Base-by-base conservation (phyloP, 2,797 vertebrate genomes). In the Microhierax caerulescens region DNA sequence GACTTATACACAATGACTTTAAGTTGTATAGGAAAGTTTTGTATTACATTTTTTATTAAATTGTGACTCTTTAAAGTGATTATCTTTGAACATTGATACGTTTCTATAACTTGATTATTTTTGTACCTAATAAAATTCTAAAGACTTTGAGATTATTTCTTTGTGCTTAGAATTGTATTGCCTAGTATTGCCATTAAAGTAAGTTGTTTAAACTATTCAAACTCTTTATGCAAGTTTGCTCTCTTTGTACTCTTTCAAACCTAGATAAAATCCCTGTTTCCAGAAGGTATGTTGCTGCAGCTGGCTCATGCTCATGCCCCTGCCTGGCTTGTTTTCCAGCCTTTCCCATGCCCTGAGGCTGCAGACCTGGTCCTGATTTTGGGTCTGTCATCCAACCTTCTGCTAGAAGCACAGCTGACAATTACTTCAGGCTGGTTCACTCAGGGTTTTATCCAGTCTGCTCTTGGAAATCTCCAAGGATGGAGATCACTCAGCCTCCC, bases 71-170 rank as follows among this genome's bases (percentile, higher is more conserved):
- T 93, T 78, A 81, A 95, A 93, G 34, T 88, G 18, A 85, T 93
- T 95, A 57, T 84, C 63, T 86, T 85, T 54, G 47, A 87, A 81
- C 74, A 75, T 14, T 45, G 85, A 73, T 93, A 69, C 63, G 73
- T 90, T 92, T 85, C 67, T 88, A 19, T 85, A 86, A 95, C 90
- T 76, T 80, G 54, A 94, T 91, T 96, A 61, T 85, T 87, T 95
- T 93, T 79, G 67, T 81, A 79, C 56, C 32, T 95, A 95, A 95
- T 89, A 70, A 81, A 88, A 92, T 96, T 90, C 70, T 73, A 34
- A 81, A 93, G 56, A 82, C 85, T 88, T 59, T 5, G 3, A 67
- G 77, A 43, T 90, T 93, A 59, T 93, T 93, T 95, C 65, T 65
- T 69, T 65, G 54, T 63, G 50, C 54, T 93, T 81, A 76, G 48